Conservation (phyloP, 2,797 vertebrate genomes). For the Acanthurus lineatus region DNA sequence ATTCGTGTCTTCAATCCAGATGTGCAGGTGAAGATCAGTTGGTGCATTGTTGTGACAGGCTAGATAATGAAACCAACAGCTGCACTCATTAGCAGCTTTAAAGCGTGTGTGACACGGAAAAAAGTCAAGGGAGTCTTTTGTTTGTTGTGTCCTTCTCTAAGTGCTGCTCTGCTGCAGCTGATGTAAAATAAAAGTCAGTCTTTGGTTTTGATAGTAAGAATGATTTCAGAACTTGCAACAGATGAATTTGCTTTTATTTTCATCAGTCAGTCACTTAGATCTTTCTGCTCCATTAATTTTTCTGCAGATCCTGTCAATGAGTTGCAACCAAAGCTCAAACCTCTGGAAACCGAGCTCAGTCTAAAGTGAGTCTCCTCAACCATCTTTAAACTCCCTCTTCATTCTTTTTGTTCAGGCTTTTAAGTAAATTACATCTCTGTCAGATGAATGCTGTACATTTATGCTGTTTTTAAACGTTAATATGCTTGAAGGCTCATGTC, state of each 20-base stretch:
- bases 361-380: slow-evolving; percentile 71
- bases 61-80: slow-evolving; percentile 42
- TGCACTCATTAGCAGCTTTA: slow-evolving; percentile 22
- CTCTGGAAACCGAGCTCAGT: slow-evolving; percentile 66
- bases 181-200: slow-evolving; percentile 16
- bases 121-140: no score
- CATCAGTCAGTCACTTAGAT: not conserved
- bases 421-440: not conserved
- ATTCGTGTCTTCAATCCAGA: slow-evolving; percentile 1
- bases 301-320: slow-evolving; percentile 65
- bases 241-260: not conserved
- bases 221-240: not conserved
- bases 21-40: slow-evolving; percentile 22
- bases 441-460: not conserved
- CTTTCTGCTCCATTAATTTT: slow-evolving; percentile 9
- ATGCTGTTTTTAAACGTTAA: not conserved
- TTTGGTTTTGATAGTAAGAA: slow-evolving; percentile 4
- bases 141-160: not conserved
- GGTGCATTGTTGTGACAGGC: slow-evolving; percentile 6
- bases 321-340: slow-evolving; percentile 83
- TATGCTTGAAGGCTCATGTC: not conserved
- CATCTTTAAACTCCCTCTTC: slow-evolving; percentile 21
- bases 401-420: not conserved
- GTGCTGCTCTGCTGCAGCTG: slow-evolving; percentile 6
- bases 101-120: not conserved